A percentile compares a stretch with the other conserved stretches of the same genome.
These are phyloP conservation scores for Riptortus pedestris DNA, from an alignment of 1,140 invertebrate species.

Conservation along the genomic window DNA sequence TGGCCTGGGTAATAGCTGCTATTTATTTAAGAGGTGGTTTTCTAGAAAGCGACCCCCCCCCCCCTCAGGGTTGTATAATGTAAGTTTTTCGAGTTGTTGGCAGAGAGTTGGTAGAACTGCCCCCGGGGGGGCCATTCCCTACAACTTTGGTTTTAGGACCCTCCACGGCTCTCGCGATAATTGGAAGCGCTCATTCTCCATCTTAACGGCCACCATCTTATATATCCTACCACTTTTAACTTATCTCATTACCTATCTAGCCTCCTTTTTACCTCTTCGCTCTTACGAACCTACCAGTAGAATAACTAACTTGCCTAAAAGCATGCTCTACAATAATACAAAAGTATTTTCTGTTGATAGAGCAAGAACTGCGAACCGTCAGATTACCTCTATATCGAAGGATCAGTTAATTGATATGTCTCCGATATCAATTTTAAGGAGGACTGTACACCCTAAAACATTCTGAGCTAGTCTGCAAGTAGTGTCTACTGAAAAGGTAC, in stretches of 20 bases:
- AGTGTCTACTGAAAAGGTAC: too few species aligned
- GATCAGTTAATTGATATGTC: too few species aligned
- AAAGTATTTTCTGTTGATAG: too few species aligned
- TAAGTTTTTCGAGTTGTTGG: conserved; percentile 29
- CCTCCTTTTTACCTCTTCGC: not conserved
- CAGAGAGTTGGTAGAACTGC: not conserved
- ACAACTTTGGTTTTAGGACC: conserved; percentile 21
- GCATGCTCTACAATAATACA: too few species aligned
- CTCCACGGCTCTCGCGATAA: conserved; percentile 24
- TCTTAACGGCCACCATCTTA: not conserved
- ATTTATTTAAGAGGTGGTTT: conserved; percentile 31
- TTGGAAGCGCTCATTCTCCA: conserved; percentile 22
- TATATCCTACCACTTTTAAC: not conserved
- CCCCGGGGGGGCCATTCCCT: not conserved
- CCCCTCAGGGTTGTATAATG: conserved; percentile 18
- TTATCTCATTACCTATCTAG: not conserved
- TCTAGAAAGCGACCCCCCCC: conserved; percentile 27
- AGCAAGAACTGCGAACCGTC: too few species aligned
- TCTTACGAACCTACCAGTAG: too few species aligned
- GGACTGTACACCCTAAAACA: too few species aligned
- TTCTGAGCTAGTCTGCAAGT: too few species aligned
- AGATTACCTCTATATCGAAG: too few species aligned
- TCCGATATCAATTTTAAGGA: too few species aligned
- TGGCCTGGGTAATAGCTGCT: conserved; percentile 27
- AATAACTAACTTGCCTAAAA: too few species aligned